These are phyloP conservation scores for Batillaria attramentaria DNA, from an alignment of 1,140 invertebrate species.

Conservation along the genomic window DNA sequence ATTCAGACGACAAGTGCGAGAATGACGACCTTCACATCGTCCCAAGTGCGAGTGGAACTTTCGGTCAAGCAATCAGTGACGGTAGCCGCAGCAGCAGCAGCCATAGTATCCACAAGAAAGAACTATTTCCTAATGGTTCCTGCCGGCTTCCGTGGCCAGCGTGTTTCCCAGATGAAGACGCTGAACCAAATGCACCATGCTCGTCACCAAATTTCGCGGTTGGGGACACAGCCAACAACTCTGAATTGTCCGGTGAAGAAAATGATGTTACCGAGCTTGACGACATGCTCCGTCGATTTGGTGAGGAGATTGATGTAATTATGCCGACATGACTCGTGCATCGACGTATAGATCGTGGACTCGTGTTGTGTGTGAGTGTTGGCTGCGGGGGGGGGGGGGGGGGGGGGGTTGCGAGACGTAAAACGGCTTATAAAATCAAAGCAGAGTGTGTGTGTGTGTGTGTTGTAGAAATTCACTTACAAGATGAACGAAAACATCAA, in stretches of 20 bases:
- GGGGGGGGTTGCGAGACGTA: too few relatives aligned
- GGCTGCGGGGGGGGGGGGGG: too few relatives aligned
- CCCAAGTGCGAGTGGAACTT: neutral
- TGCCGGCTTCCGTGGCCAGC: neutral
- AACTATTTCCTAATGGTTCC: neutral
- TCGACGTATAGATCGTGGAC: neutral
- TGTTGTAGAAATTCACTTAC: neutral
- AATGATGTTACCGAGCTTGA: slow-evolving; percentile 1
- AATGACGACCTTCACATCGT: neutral
- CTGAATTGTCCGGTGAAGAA: neutral
- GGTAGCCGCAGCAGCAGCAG: slow-evolving; percentile 6
- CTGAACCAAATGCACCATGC: neutral
- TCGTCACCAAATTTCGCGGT: slow-evolving; percentile 3
- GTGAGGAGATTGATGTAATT: neutral
- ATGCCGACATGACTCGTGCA: neutral
- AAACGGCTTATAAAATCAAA: too few relatives aligned
- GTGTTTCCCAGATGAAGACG: neutral
- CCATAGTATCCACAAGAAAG: neutral
- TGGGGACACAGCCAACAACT: neutral
- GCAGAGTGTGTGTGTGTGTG: neutral
- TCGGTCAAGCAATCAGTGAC: neutral
- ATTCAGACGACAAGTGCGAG: slow-evolving; percentile 19
- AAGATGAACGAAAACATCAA: neutral
- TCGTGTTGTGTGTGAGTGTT: neutral
- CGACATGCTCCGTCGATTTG: neutral